Conservation (phyloP, 2,888 invertebrate species). For the Rhabditoides inermis region DNA sequence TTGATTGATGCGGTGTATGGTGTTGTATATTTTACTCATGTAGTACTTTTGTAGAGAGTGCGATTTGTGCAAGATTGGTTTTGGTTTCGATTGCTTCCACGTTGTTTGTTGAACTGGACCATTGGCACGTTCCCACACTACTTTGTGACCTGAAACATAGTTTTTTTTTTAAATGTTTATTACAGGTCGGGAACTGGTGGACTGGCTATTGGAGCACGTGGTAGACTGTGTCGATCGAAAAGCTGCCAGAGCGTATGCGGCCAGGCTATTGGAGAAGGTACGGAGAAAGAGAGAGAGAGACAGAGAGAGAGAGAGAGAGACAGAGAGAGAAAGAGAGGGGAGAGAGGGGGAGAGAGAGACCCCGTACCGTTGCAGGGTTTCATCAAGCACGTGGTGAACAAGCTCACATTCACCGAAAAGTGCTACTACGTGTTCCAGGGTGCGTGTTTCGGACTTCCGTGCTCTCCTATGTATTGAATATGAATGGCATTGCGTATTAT, state of each 20-base stretch:
- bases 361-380: slow-evolving; percentile 2
- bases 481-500: too few species aligned
- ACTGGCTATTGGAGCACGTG: slow-evolving; percentile 45
- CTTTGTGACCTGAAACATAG: too few species aligned
- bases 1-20: too few species aligned
- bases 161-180: too few species aligned
- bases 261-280: background rate
- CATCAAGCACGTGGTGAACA: slow-evolving; percentile 47
- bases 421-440: slow-evolving; percentile 43
- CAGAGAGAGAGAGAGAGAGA: background rate
- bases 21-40: background rate
- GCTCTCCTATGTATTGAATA: too few species aligned
- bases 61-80: too few species aligned
- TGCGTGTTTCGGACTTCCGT: background rate
- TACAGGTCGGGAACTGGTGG: slow-evolving; percentile 41
- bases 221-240: slow-evolving; percentile 38
- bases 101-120: too few species aligned
- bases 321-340: too few species aligned
- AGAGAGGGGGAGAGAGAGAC: too few species aligned
- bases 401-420: slow-evolving; percentile 46
- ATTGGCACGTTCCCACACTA: too few species aligned
- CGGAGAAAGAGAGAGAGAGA: too few species aligned
- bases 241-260: slow-evolving; percentile 16
- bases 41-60: background rate
- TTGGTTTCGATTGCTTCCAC: too few species aligned